phyloP scores from a whole-genome alignment of 1,140 invertebrate genomes.

The Ceratina australensis region DNA sequence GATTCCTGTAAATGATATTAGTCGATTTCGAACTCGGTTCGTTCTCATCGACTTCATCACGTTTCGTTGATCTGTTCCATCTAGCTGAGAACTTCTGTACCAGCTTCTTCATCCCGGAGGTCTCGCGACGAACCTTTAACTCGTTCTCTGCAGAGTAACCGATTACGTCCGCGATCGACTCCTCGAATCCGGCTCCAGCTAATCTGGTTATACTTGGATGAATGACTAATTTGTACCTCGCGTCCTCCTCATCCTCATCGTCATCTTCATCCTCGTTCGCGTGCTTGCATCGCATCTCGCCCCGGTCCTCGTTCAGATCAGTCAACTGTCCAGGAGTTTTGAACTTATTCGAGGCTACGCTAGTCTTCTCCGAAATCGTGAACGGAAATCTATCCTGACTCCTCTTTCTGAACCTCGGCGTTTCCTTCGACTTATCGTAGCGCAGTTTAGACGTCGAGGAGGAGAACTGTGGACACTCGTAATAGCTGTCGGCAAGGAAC shows the following conservation, averaged over 20 bases:
- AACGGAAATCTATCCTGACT: constrained; percentile 69
- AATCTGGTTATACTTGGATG: constrained; percentile 65
- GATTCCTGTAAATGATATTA: constrained; percentile 55
- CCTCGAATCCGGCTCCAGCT: constrained; percentile 45
- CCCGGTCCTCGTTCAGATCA: neutral
- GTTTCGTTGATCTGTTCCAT: constrained; percentile 12
- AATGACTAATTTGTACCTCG: constrained; percentile 31
- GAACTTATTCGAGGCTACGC: constrained; percentile 31
- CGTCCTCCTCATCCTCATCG: constrained; percentile 27
- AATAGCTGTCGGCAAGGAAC: constrained; percentile 5
- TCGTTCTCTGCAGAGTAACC: constrained; percentile 42
- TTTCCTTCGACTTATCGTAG: constrained; percentile 31
- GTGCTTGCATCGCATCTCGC: too few relatives aligned
- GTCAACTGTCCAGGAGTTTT: constrained; percentile 18
- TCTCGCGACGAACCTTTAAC: neutral
- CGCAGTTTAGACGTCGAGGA: constrained; percentile 59
- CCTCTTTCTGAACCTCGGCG: constrained; percentile 45
- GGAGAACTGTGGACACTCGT: neutral
- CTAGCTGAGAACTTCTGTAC: constrained; percentile 46
- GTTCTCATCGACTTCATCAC: neutral
- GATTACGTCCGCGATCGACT: constrained; percentile 53
- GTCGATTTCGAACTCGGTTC: neutral
- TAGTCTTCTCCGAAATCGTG: constrained; percentile 64
- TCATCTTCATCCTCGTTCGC: too few relatives aligned
- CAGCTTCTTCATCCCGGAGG: constrained; percentile 42